Base-by-base conservation (phyloP, 2,888 invertebrate genomes). In the Trimorus sp. region DNA sequence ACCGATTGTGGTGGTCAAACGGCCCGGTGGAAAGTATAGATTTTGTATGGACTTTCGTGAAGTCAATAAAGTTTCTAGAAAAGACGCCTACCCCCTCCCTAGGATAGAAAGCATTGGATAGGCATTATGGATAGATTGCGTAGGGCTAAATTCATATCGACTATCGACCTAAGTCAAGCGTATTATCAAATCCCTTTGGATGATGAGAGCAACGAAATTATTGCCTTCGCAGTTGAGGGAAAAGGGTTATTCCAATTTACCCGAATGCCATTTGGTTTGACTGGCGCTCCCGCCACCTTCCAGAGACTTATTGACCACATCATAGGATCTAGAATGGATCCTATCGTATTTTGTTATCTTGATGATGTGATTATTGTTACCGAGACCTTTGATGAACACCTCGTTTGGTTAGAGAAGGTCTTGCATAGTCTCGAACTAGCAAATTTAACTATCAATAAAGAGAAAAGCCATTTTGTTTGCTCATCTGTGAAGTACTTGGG, bases 191-290 rank as follows among this genome's bases (percentile, higher is more conserved):
- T 65, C 2, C 42, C 26, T 1, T 12, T 65, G 14, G 51, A 37
- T 38, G 15, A 15, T 6, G 37, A n/a, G 3, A 65, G 53, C 12
- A 14, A 14, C 1, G 60, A 60, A 16, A 42, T 65, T 14, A 89
- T 88, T 7, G 88, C 89, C 2, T 90, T 89, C 59, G 85, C 86
- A 0, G 85, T 88, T 7, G 88, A 87, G 0, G 83, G 81, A 8
- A 56, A 84, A 26, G 89, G 88, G 1, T 76, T 86, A 74, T 89
- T 80, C 54, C 85, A 89, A 8, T 90, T 89, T 58, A 79, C 65
- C 5, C 74, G 85, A 3, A 84, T 89, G 85, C 89, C 88, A 0
- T 88, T 88, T 65, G 79, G 88, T 68, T 73, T 88, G 73, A 75
- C 83, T 82, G 60, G 86, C 51, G 86, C 85, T 0, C 87, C 89